Base-by-base conservation (phyloP, 2,797 vertebrate genomes). In the Hippopotamyrus pictus region DNA sequence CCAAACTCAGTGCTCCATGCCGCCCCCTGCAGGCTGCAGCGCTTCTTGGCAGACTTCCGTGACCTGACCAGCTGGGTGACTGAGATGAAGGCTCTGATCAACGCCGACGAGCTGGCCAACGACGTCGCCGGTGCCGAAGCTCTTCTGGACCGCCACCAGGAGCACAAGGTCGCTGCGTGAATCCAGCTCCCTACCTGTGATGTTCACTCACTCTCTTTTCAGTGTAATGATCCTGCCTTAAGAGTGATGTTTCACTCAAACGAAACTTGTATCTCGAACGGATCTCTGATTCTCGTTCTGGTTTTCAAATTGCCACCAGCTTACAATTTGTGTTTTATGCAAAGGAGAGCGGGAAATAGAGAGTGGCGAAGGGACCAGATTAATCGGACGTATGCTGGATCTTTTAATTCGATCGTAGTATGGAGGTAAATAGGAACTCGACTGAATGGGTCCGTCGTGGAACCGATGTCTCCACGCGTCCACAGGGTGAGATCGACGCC, bases 11-110 rank as follows among this genome's bases (percentile, higher is more conserved):
- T 79, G 76, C 79, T 87, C 54, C 29, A 17, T 88, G 5, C 62
- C 65, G 1, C 69, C 76, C 1, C 37, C 90, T 50, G 3, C 87
- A 99, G 99, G 91, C 95, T 99, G 88, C 98, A 99, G 93, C 97
- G 99, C 46, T 99, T 98, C 93, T 98, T 98, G 0, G 98, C 98
- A 0, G 99, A 99, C 94, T 99, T 99, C 93, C 96, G 98, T 25
- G 99, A 99, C 93, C 96, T 99, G 92, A 99, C 98, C 86, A 99
- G 98, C 96, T 99, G 99, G 99, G 98, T 99, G 91, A 99, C 98
- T 0, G 99, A 99, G 94, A 99, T 99, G 99, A 99, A 99, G 93
- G 99, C 99, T 87, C 95, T 99, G 88, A 99, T 99, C 92, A 99
- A 98, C 8, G 99, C 99, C 3, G 99, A 99, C 0, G 99, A 99